phyloP scores from a whole-genome alignment of 2,888 invertebrate species.

The Cryptophagus acutangulus region DNA sequence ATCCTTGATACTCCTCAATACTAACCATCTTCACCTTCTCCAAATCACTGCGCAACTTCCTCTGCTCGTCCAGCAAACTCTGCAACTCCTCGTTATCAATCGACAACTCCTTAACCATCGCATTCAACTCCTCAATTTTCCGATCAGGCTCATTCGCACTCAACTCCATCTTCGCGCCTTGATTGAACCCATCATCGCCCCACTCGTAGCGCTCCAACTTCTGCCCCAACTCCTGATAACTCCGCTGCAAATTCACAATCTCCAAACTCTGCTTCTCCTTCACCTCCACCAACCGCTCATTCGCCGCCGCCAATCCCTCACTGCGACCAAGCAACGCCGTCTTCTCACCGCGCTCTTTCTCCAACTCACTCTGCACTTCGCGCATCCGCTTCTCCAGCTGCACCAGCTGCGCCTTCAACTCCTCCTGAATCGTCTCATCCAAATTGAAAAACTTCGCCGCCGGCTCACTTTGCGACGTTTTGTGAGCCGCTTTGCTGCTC shows the following conservation, averaged over 20 bases:
- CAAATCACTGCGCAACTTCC: slow-evolving; percentile 38
- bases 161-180: slow-evolving; percentile 8
- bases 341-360: slow-evolving; percentile 63
- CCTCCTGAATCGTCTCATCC: slow-evolving; percentile 75
- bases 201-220: slow-evolving; percentile 59
- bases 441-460: slow-evolving; percentile 56
- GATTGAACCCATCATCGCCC: slow-evolving; percentile 41
- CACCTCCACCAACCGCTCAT: slow-evolving; percentile 72
- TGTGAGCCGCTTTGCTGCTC: too few species aligned
- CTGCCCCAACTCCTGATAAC: slow-evolving; percentile 64
- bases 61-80: slow-evolving; percentile 53
- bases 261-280: slow-evolving; percentile 79
- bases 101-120: slow-evolving; percentile 56
- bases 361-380: slow-evolving; percentile 56
- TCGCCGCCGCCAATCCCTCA: slow-evolving; percentile 68
- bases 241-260: slow-evolving; percentile 65
- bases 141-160: slow-evolving; percentile 2
- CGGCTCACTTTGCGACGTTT: slow-evolving; percentile 22
- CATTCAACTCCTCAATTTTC: slow-evolving; percentile 52
- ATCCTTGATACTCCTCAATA: too few species aligned
- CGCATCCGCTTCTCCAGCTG: slow-evolving; percentile 61
- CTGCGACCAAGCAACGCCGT: slow-evolving; percentile 64
- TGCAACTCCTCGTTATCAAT: slow-evolving; percentile 60
- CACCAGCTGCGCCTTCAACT: slow-evolving; percentile 64
- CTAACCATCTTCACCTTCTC: too few species aligned